Base-by-base conservation (phyloP, 2,113 vertebrate species). In the Telmatochromis brichardi region DNA sequence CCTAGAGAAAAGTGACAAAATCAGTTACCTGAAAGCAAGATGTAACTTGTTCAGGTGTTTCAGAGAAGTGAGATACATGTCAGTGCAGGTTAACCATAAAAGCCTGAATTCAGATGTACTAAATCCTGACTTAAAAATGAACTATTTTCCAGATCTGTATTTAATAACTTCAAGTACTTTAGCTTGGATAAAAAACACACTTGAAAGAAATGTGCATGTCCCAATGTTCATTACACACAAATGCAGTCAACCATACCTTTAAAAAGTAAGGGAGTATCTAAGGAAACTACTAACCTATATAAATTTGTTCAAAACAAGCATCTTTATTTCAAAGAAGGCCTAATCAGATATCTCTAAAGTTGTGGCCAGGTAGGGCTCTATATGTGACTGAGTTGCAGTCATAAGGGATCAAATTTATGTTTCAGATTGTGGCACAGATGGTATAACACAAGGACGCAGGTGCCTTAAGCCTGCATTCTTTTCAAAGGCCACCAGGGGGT, bases 1-100 rank as follows among this genome's bases (percentile, higher is more conserved):
- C 96, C 96, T 97, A 86, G 37, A 85, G 9, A 1, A 2, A 53
- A 13, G 7, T 7, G 33, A 10, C 19, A 68, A 15, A 51, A 4
- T 40, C 6, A 10, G 6, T 82, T 13, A 9, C 45, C 7, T 17
- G 7, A 84, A 58, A 6, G 4, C 21, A 83, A 58, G 45, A 2
- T n/a, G 13, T 5, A 7, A 68, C 15, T 31, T 11, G n/a, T 58
- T 7, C 28, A 79, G 76, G 9, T 54, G 76, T 53, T 37, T 19
- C 9, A 76, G 14, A 28, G 13, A 76, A 76, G 9, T 47, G 21
- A 21, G 21, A 47, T 6, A 23, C 42, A 6, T 47, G 14, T 76
- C 71, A 76, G 8, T 28, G 40, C 4, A 50, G 14, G 14, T 50
- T 50, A 50, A 76, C 23, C 23, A 50, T n/a, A 28, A 50, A 50